Evolutionary conservation across 2,888 invertebrate genomes (phyloP).

Genomic region (Ptilodon capucinus): DNA sequence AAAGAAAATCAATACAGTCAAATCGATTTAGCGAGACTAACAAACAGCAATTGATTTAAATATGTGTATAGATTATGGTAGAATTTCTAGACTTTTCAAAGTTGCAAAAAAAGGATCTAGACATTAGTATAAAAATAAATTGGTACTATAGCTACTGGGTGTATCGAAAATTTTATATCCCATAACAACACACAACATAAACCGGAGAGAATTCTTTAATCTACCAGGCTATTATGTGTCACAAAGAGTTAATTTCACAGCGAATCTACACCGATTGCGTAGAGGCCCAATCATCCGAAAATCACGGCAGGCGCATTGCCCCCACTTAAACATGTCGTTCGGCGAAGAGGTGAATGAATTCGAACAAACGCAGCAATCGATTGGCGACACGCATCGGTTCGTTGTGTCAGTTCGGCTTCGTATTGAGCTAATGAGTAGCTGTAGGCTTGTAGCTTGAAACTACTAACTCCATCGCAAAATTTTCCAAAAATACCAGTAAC

Average conservation of each 20-base stretch:
- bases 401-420: constrained; percentile 29
- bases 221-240: not conserved
- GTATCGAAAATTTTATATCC: not conserved
- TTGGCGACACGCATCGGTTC: constrained; percentile 30
- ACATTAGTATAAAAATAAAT: no score
- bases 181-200: not conserved
- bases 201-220: not conserved
- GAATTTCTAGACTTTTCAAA: no score
- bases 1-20: no score
- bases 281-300: constrained; percentile 4
- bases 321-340: constrained; percentile 12
- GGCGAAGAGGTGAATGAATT: constrained; percentile 40
- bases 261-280: constrained; percentile 15
- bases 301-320: constrained; percentile 23
- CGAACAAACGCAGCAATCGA: constrained; percentile 40
- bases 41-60: no score
- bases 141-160: not conserved
- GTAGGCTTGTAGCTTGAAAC: no score
- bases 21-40: no score
- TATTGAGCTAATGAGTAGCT: constrained; percentile 27
- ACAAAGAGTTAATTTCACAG: constrained; percentile 7
- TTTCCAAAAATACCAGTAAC: no score
- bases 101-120: no score
- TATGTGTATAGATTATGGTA: no score
- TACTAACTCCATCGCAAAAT: no score